Conservation (phyloP, 37 sponge, comb jelly and placozoan species). For the Amphimedon queenslandica region DNA sequence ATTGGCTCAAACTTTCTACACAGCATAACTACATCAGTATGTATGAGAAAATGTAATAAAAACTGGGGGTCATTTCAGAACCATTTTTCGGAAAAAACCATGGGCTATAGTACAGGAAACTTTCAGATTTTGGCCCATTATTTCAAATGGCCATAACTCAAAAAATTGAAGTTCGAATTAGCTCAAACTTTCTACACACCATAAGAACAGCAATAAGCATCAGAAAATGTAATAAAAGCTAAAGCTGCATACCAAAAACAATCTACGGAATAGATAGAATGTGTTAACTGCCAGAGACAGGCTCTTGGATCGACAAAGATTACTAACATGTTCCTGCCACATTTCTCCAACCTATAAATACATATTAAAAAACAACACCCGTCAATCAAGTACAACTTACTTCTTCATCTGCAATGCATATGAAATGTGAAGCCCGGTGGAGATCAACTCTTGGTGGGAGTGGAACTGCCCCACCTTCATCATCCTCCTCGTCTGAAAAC, state of each 20-base stretch:
- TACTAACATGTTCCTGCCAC: constrained; percentile 62
- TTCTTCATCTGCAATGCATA: constrained; percentile 19
- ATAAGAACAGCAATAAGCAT: too few relatives aligned
- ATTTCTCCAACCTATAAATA: constrained; percentile 35
- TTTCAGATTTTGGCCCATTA: too few relatives aligned
- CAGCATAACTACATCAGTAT: too few relatives aligned
- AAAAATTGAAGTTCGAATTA: too few relatives aligned
- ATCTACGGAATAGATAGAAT: constrained; percentile 55
- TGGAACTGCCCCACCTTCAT: not conserved
- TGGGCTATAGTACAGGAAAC: too few relatives aligned
- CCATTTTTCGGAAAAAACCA: too few relatives aligned
- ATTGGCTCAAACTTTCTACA: too few relatives aligned
- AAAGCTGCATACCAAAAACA: constrained; percentile 33
- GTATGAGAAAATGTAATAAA: too few relatives aligned
- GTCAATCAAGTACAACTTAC: not conserved
- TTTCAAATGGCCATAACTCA: too few relatives aligned
- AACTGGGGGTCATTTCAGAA: too few relatives aligned
- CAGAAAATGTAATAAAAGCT: not conserved
- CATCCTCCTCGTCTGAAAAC: constrained; percentile 2
- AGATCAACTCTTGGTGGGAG: not conserved
- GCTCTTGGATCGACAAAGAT: constrained; percentile 25
- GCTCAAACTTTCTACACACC: too few relatives aligned
- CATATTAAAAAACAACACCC: not conserved
- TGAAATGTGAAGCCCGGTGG: constrained; percentile 9
- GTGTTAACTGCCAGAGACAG: constrained; percentile 65